Base-by-base conservation (phyloP, 2,113 vertebrate genomes). In the Oreochromis aureus region DNA sequence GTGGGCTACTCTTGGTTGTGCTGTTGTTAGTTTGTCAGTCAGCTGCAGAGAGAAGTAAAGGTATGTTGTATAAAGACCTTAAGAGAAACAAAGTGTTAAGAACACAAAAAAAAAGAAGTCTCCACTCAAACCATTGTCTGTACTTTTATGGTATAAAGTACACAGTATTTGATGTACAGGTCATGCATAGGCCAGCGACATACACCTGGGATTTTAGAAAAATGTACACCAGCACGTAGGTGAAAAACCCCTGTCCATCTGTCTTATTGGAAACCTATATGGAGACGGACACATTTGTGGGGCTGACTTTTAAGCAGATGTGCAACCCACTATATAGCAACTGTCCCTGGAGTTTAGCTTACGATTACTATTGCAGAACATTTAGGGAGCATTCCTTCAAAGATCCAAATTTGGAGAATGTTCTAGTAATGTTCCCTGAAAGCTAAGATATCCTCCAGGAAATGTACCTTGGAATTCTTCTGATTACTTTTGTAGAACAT, bases 171-270 rank as follows among this genome's bases (percentile, higher is more conserved):
- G 13, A 16, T 2, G 4, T 30, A 59, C 27, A 59, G 56, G 13
- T 59, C 27, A 59, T 30, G 13, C 24, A 30, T 7, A 58, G 24
- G 24, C 56, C 24, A 30, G 24, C 4, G 7, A 59, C 24, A 16
- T 59, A 30, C 7, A 59, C 56, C 5, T 59, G 22, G 13, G 58
- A 59, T 59, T 59, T 59, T 59, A 16, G 58, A 59, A 9, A 30
- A 16, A 5, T 59, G 27, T 30, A 10, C 0, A 32, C 15, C 15
- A 61, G 15, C 16, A 61, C 16, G 2, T 61, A 15, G 30, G 16
- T 61, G 5, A 16, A 51, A 18, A 5, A 0, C 22, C 13, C 13
- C 1, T 0, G 0, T 32, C 13, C 13, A 32, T 24, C 30, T 32
- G 27, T 32, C 13, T 16, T 9, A 59, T 6, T 59, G 5, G 24